Percentiles rank a stretch among this genome's conserved stretches.
Conservation (phyloP, 2,888 invertebrate species). For the Dysmachus trigonus region DNA sequence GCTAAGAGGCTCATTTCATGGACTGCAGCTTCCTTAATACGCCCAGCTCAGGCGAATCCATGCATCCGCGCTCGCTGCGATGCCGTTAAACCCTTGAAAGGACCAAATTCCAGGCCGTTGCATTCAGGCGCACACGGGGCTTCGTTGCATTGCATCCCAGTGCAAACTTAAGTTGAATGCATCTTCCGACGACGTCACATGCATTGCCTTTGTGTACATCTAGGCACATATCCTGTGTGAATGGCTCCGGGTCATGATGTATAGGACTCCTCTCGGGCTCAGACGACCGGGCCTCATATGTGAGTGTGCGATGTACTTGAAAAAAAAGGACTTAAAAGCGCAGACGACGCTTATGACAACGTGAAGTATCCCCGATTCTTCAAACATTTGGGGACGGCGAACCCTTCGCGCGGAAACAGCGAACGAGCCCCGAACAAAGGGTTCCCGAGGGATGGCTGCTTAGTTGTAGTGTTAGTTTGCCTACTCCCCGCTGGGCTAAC, state of each 20-base stretch:
- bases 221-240: constrained; percentile 13
- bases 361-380: constrained; percentile 14
- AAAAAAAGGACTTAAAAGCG: constrained; percentile 13
- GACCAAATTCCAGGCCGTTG: constrained; percentile 17
- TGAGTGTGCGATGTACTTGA: not conserved
- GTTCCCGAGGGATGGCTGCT: not conserved
- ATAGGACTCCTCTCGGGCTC: not conserved
- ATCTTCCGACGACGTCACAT: constrained; percentile 31
- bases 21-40: constrained; percentile 23
- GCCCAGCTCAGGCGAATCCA: not conserved
- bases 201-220: not conserved
- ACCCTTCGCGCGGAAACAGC: not conserved
- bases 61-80: not conserved
- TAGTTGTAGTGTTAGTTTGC: constrained; percentile 17
- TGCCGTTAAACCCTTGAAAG: constrained; percentile 33
- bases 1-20: constrained; percentile 34
- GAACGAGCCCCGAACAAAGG: constrained; percentile 1
- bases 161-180: constrained; percentile 33
- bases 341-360: constrained; percentile 39
- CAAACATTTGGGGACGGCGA: constrained; percentile 34
- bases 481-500: not conserved
- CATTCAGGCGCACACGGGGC: not conserved
- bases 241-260: constrained; percentile 3
- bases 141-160: not conserved
- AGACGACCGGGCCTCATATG: not conserved